Percentiles rank a stretch among this genome's conserved stretches.
Conservation (phyloP, 2,797 vertebrate species). For the Sebastes vulpes region DNA sequence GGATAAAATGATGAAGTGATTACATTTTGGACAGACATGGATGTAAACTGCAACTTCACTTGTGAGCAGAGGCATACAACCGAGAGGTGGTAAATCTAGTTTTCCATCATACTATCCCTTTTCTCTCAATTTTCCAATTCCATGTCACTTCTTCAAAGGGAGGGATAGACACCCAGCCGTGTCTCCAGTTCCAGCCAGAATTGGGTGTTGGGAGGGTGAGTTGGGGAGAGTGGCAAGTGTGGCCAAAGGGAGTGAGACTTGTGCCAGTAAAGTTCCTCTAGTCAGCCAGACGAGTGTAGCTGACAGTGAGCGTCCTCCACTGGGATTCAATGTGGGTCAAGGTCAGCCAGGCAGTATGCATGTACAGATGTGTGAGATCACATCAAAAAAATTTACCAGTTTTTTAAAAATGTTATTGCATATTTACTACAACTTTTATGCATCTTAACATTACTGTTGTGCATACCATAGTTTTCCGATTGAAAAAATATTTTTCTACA, state of each 20-base stretch:
- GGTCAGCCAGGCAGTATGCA: not conserved
- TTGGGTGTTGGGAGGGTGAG: not conserved
- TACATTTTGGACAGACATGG: not conserved
- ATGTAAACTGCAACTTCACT: not conserved
- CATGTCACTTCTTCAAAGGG: conserved; percentile 12
- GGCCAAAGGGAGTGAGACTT: conserved; percentile 1
- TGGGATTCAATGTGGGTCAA: not conserved
- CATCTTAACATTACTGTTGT: not conserved
- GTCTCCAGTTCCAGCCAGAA: not conserved
- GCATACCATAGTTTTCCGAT: not conserved
- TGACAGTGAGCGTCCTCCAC: conserved; percentile 3
- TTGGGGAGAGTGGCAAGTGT: not conserved
- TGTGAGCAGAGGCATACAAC: not conserved
- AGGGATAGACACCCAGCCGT: not conserved
- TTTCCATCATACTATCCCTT: not conserved
- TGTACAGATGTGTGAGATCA: not conserved
- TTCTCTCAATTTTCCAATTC: conserved; percentile 14
- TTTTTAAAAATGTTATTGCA: not conserved
- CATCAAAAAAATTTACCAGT: not conserved
- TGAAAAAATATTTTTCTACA: not conserved
- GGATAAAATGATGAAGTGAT: not conserved
- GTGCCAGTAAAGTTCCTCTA: conserved; percentile 20
- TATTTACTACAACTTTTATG: not conserved
- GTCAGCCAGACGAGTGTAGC: conserved; percentile 3
- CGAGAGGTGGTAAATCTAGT: not conserved